Evolutionary conservation across 2,113 vertebrate species (phyloP), one percentile per base, ranked within the genome.

Genomic region (Osmerus mordax): DNA sequence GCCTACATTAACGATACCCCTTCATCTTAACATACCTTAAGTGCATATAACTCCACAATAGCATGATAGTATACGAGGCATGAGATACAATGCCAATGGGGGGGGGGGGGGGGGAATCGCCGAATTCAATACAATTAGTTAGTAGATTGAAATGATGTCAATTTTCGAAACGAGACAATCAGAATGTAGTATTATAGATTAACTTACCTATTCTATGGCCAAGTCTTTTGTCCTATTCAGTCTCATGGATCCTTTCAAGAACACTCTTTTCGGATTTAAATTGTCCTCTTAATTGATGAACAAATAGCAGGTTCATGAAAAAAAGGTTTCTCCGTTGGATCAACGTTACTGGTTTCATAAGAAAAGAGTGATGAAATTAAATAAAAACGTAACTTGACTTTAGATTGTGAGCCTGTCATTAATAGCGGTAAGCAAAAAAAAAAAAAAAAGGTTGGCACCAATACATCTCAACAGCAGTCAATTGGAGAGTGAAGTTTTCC

Each of bases 151-250:
- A 11, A 11, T 9, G 41, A 47, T 47, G 9, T 11, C 41, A 47
- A 47, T 47, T 47, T 47, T 47, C 9, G 41, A 47, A 47, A 47
- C 9, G 41, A 9, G 7, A 47, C 9, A 12, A 47, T 12, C 41
- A 47, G 41, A 47, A 47, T 12, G 41, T 8, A 41, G 36, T 32
- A 4, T 58, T 9, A 2, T 21, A 36, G 25, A 18, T 52, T 2
- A 1, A n/a, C 74, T 75, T 81, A 90, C 88, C 88, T 80, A 72
- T 12, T 82, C 60, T 80, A 80, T 63, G 32, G 15, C 25, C 68
- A 71, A 76, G 60, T 32, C 18, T 47, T 18, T n/a, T 19, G 7
- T 65, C 67, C 41, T 59, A 52, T 63, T 71, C 23, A 58, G 63
- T 73, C 67, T 77, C 87, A 90, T 89, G 77, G 59, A 64, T 83